These are phyloP conservation scores for Drosophila nikananu DNA, from an alignment of 1,140 invertebrate species.

Conservation along the genomic window DNA sequence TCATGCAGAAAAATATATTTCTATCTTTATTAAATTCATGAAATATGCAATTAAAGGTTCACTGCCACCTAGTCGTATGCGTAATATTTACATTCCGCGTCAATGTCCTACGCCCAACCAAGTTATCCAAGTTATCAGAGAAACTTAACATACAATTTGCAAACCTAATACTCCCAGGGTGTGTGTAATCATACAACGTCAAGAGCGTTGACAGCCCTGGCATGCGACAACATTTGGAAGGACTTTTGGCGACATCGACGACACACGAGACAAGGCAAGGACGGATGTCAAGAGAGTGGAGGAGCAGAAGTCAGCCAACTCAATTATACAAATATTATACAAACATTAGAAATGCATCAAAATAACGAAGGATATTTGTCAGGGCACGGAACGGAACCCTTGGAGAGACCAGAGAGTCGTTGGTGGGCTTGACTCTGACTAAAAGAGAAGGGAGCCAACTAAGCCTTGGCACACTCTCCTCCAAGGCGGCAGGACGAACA, in stretches of 20 bases:
- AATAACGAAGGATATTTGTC: conserved; percentile 76
- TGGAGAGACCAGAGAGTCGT: conserved; percentile 1
- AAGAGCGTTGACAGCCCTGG: conserved; percentile 47
- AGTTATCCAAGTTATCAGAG: background rate
- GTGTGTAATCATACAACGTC: conserved; percentile 16
- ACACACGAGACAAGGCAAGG: conserved; percentile 32
- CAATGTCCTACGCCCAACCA: background rate
- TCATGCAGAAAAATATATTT: background rate
- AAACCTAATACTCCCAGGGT: conserved; percentile 10
- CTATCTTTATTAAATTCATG: background rate
- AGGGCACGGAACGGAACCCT: conserved; percentile 55
- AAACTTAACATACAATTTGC: conserved; percentile 3
- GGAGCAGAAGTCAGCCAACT: conserved; percentile 53
- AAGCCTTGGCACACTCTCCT: conserved; percentile 50
- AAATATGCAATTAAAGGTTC: background rate
- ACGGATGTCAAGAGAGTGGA: conserved; percentile 12
- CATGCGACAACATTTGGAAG: conserved; percentile 31
- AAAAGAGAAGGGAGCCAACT: background rate
- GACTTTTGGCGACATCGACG: conserved; percentile 68
- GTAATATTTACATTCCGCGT: background rate
- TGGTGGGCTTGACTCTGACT: conserved; percentile 20
- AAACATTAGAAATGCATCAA: conserved; percentile 82
- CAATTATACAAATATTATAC: conserved; percentile 82
- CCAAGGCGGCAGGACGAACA: conserved; percentile 3
- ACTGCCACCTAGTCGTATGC: background rate